These are phyloP conservation scores for Xylocampa areola DNA, from an alignment of 2,888 invertebrate genomes.

Conservation along the genomic window DNA sequence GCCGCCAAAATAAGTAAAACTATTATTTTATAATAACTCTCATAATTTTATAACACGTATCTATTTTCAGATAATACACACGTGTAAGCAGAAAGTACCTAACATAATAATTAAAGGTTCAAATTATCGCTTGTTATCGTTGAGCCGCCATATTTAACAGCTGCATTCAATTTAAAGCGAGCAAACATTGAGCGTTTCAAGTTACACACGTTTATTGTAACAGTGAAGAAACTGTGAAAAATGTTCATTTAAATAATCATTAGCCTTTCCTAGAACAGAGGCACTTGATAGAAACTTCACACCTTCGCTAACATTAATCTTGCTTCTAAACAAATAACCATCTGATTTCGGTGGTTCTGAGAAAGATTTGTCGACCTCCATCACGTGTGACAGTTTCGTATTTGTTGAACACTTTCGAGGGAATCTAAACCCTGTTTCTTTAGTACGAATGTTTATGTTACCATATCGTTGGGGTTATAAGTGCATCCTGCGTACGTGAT, in stretches of 20 bases:
- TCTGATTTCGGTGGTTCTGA: slow-evolving; percentile 68
- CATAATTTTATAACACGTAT: neutral
- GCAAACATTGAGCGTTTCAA: slow-evolving; percentile 28
- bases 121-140: slow-evolving; percentile 44
- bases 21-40: too few species aligned
- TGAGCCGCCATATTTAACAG: slow-evolving; percentile 32
- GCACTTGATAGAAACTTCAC: slow-evolving; percentile 73
- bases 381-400: slow-evolving; percentile 63
- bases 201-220: slow-evolving; percentile 51
- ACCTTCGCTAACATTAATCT: slow-evolving; percentile 81
- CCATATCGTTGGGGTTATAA: slow-evolving; percentile 4
- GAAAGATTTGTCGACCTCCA: slow-evolving; percentile 68
- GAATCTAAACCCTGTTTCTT: slow-evolving; percentile 28
- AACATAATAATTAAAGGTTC: slow-evolving; percentile 27
- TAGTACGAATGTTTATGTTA: slow-evolving; percentile 36
- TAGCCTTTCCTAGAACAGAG: slow-evolving; percentile 60
- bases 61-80: slow-evolving; percentile 18
- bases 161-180: slow-evolving; percentile 46
- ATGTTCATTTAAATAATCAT: slow-evolving; percentile 58
- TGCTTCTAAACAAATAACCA: slow-evolving; percentile 73
- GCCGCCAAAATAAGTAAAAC: too few species aligned
- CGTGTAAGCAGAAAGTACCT: too few species aligned
- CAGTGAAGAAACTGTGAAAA: slow-evolving; percentile 46
- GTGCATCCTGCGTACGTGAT: slow-evolving; percentile 68
- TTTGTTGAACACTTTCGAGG: slow-evolving; percentile 33